Evolutionary conservation across 2,888 invertebrate species (phyloP).

Genomic region (Ormyrus pomaceus): DNA sequence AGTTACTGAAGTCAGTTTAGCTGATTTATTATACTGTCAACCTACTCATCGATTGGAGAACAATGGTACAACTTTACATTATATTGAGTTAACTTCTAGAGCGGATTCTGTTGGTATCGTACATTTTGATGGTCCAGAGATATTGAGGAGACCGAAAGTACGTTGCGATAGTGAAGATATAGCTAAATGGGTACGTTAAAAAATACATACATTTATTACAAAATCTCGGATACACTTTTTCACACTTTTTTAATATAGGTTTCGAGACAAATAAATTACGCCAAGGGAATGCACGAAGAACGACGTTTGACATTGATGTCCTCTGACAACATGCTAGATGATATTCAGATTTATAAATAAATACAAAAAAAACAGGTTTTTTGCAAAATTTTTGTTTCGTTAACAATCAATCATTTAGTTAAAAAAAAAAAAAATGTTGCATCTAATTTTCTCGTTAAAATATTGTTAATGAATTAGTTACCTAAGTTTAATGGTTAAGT

Average conservation of each 20-base stretch:
- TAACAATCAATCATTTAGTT: slow-evolving; percentile 19
- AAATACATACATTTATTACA: background rate
- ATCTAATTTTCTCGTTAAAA: background rate
- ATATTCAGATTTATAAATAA: slow-evolving; percentile 72
- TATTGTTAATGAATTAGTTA: slow-evolving; percentile 27
- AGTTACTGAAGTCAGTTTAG: slow-evolving; percentile 71
- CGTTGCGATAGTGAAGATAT: slow-evolving; percentile 85
- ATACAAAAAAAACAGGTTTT: slow-evolving; percentile 21
- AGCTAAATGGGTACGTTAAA: slow-evolving; percentile 79
- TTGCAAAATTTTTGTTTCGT: slow-evolving; percentile 16
- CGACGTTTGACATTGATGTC: slow-evolving; percentile 83
- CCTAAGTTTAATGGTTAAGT: slow-evolving; percentile 41
- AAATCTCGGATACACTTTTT: background rate
- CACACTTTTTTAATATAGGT: slow-evolving; percentile 73
- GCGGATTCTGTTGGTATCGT: slow-evolving; percentile 70
- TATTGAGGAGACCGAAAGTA: slow-evolving; percentile 84
- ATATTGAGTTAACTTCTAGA: slow-evolving; percentile 82
- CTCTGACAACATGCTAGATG: slow-evolving; percentile 73
- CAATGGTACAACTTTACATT: slow-evolving; percentile 77
- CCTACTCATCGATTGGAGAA: slow-evolving; percentile 78
- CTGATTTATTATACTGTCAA: slow-evolving; percentile 82
- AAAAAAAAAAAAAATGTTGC: slow-evolving; percentile 2
- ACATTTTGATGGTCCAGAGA: slow-evolving; percentile 77
- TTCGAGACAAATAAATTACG: slow-evolving; percentile 92
- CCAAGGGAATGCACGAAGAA: slow-evolving; percentile 90